These are phyloP conservation scores for Rapana venosa DNA, from an alignment of 2,888 invertebrate species.

Conservation along the genomic window DNA sequence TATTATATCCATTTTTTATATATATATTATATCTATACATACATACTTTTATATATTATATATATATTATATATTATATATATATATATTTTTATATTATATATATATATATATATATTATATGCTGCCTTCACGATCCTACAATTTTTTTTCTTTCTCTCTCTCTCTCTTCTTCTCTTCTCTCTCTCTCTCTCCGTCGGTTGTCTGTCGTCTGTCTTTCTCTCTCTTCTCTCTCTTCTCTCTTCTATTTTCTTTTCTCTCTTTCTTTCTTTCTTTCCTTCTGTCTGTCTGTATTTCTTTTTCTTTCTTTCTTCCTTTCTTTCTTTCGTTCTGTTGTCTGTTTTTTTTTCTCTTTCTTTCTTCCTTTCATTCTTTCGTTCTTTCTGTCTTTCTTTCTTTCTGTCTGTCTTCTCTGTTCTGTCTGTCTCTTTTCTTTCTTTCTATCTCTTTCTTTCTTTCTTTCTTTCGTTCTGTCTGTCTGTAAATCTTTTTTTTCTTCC, in stretches of 20 bases:
- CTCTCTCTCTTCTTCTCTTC: too few species aligned
- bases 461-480: neutral
- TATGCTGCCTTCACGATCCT: too few species aligned
- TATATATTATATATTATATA: too few species aligned
- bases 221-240: neutral
- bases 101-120: too few species aligned
- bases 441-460: neutral
- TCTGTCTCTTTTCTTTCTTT: neutral
- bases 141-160: too few species aligned
- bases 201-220: neutral
- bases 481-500: neutral
- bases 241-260: neutral
- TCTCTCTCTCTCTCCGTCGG: too few species aligned
- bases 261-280: neutral
- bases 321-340: too few species aligned
- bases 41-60: too few species aligned
- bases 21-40: too few species aligned
- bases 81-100: too few species aligned
- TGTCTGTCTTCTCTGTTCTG: neutral
- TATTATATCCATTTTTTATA: too few species aligned
- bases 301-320: neutral
- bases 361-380: neutral
- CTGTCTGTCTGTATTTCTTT: neutral
- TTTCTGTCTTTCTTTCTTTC: neutral
- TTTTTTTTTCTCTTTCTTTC: too few species aligned